A percentile compares a stretch with the other conserved stretches of the same genome.
phyloP scores from a whole-genome alignment of 2,113 vertebrate genomes.

The Scartelaos histophorus region DNA sequence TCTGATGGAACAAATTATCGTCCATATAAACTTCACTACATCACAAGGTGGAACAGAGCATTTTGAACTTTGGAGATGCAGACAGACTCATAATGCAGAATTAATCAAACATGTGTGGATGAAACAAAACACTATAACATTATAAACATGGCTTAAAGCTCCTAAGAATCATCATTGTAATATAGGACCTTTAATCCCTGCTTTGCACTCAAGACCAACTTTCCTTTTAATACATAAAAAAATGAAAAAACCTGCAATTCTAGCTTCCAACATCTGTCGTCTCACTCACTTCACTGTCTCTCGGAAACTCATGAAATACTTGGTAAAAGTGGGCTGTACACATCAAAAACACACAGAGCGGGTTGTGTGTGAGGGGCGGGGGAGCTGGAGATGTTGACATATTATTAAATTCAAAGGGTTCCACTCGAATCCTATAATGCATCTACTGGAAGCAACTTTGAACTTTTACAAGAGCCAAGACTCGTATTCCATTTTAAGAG shows the following conservation, averaged over 20 bases:
- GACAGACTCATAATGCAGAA: no score
- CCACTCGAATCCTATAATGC: conserved; percentile 8
- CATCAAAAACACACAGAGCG: conserved; percentile 17
- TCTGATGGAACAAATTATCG: no score
- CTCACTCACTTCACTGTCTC: conserved; percentile 23
- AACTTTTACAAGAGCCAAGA: conserved; percentile 2
- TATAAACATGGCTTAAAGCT: no score
- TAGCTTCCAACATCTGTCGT: conserved; percentile 25
- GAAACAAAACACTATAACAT: no score
- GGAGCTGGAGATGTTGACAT: conserved; percentile 8
- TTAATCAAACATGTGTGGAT: no score
- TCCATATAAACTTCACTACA: no score
- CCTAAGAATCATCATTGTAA: no score
- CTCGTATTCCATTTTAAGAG: background rate
- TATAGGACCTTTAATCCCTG: background rate
- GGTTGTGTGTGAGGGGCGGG: conserved; percentile 13
- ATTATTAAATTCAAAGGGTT: conserved; percentile 3
- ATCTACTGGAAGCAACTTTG: conserved; percentile 5
- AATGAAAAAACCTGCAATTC: background rate
- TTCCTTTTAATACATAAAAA: background rate
- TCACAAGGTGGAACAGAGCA: no score
- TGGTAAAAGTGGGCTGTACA: conserved; percentile 6
- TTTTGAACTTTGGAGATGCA: no score
- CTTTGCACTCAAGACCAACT: background rate
- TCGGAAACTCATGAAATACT: conserved; percentile 19